Evolutionary conservation across 1,140 invertebrate genomes (phyloP).

Genomic region (Zaprionus kolodkinae): DNA sequence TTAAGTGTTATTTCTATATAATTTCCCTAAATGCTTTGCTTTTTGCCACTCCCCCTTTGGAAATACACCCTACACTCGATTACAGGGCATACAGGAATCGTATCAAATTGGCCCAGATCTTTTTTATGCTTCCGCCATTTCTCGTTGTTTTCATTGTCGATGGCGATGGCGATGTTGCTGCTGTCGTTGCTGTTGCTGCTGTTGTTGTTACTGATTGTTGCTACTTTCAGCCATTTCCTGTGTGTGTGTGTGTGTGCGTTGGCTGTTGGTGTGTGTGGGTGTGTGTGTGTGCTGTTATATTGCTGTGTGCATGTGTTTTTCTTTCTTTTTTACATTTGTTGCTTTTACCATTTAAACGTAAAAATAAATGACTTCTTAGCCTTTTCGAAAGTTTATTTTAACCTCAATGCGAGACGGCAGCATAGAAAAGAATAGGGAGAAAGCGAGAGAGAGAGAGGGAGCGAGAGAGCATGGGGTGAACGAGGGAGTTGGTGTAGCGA

Average conservation of each 20-base stretch:
- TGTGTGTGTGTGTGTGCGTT: neutral
- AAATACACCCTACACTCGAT: neutral
- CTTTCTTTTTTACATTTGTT: constrained; percentile 61
- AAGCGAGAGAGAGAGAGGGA: neutral
- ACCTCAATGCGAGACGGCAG: constrained; percentile 52
- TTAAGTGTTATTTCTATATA: neutral
- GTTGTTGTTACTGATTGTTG: constrained; percentile 51
- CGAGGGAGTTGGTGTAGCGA: neutral
- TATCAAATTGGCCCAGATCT: constrained; percentile 33
- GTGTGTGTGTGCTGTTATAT: neutral
- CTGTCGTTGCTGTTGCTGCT: constrained; percentile 35
- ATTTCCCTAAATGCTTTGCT: neutral
- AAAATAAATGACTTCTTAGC: constrained; percentile 81
- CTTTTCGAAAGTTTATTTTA: constrained; percentile 76
- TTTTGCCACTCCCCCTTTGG: neutral
- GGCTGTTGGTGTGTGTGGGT: neutral
- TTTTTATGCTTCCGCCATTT: constrained; percentile 24
- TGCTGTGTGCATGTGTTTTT: constrained; percentile 4
- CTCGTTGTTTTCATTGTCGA: constrained; percentile 42
- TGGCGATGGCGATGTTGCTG: neutral
- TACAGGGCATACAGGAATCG: constrained; percentile 19
- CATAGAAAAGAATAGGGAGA: neutral
- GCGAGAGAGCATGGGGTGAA: neutral
- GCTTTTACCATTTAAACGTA: constrained; percentile 73
- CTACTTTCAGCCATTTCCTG: constrained; percentile 31